Conservation (phyloP, 1,140 invertebrate species). For the Ooceraea biroi region DNA sequence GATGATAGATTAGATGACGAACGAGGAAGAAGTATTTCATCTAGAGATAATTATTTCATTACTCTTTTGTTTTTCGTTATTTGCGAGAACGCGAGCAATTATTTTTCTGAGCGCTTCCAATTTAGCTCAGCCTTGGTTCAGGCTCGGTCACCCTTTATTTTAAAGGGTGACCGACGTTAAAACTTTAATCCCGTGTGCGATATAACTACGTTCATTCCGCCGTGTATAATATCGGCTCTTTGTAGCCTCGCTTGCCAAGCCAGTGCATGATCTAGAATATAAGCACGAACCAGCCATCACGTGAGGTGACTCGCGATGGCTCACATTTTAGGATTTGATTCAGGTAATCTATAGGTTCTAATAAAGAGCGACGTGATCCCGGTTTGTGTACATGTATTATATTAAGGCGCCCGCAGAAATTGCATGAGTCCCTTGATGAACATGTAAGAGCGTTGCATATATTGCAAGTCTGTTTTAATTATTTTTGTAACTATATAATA, state of each 20-base stretch:
- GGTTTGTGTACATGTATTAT: not conserved
- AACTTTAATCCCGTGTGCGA: not conserved
- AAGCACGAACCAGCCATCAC: slow-evolving; percentile 10
- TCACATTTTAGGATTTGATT: slow-evolving; percentile 14
- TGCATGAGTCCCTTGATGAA: not conserved
- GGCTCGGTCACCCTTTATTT: too few species aligned
- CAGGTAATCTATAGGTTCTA: not conserved
- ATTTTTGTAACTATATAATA: not conserved
- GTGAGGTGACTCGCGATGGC: slow-evolving; percentile 14
- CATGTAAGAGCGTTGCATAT: not conserved
- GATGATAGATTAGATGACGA: not conserved
- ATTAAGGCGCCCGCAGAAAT: not conserved
- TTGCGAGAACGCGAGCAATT: not conserved
- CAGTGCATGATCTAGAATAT: not conserved
- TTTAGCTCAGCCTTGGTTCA: not conserved
- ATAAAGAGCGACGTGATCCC: slow-evolving; percentile 15
- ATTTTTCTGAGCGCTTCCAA: not conserved
- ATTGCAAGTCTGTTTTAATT: not conserved
- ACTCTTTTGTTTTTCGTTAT: too few species aligned
- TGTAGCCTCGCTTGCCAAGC: not conserved
- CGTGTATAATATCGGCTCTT: slow-evolving; percentile 8
- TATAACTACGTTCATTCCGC: not conserved
- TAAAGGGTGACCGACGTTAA: not conserved
- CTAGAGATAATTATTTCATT: not conserved
- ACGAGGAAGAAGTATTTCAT: not conserved